Base-by-base conservation (phyloP, 2,888 invertebrate genomes). In the Chaetoderma sp. region DNA sequence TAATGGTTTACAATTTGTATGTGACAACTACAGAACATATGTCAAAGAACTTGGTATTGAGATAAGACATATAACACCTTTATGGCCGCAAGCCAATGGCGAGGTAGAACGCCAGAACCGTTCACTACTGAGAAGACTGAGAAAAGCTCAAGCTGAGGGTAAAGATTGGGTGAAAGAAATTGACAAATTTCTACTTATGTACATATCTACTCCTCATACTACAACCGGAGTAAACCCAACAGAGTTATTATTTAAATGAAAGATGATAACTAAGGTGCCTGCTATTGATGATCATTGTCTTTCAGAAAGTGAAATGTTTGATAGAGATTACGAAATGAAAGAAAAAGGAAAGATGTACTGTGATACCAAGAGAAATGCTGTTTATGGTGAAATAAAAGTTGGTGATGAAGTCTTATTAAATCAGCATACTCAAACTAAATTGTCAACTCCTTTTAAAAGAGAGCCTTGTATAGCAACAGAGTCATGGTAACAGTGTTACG, bases 91-190 rank as follows among this genome's bases (percentile, higher is more conserved):
- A 10, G 72, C 71, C 27, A 76, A 72, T 50, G 68, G 73, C 1
- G 67, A 72, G 33, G 67, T 71, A 5, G 68, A 75, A 56, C 30
- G 70, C n/a, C 72, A 72, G 33, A 75, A 76, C 61, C 6, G 62
- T 18, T 60, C 68, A 13, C 32, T 73, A 16, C 30, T 71, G 49
- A 76, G 74, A 64, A 23, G 65, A 2, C 55, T 74, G 10, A 25
- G 58, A 27, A 74, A 73, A 27, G 64, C 72, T 2, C 62, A 69
- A 6, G 60, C 59, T 4, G 58, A 72, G 50, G 33, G 58, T 4
- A 27, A 36, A 28, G 61, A 70, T 30, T 68, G 67, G 67, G 58
- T 58, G 42, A n/a, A n/a, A n/a, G 50, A 50, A 50, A 10, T 50
- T 13, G 18, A 10, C 27, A 50, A 50, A 30, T 50, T 50, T 50